Evolutionary conservation across 2,113 vertebrate species (phyloP).

Genomic region (Catharus minimus): DNA sequence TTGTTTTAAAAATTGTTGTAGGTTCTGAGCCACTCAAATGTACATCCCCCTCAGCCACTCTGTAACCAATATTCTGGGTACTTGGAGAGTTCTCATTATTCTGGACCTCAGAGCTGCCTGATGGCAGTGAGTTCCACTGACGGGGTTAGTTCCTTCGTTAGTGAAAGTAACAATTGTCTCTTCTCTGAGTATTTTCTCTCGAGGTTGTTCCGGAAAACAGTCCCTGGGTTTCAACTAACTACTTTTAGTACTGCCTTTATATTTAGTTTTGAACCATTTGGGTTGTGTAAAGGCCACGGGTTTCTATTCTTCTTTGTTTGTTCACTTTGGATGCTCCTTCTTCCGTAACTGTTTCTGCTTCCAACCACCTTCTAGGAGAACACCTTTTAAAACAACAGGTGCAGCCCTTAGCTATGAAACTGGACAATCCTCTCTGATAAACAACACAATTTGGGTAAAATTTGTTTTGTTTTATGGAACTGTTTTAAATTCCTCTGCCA

Average conservation of each 20-base stretch:
- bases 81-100: not conserved
- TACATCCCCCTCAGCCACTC: not conserved
- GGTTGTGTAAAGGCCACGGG: not conserved
- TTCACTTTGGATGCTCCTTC: not conserved
- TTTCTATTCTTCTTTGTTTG: not conserved
- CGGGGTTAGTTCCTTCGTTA: not conserved
- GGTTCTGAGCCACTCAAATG: not conserved
- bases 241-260: not conserved
- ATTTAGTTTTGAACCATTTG: not conserved
- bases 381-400: not conserved
- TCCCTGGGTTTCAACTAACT: not conserved
- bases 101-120: not conserved
- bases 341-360: not conserved
- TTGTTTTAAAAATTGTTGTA: not conserved
- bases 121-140: not conserved
- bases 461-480: not conserved
- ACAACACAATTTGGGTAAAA: conserved; percentile 8
- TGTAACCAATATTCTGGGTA: not conserved
- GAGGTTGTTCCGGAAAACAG: not conserved
- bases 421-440: not conserved
- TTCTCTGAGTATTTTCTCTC: not conserved
- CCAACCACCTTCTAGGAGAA: not conserved
- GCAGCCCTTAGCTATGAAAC: not conserved
- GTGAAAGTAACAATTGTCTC: not conserved
- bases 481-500: conserved; percentile 32